These are phyloP conservation scores for Ictalurus furcatus DNA, from an alignment of 2,113 vertebrate species.

Conservation along the genomic window DNA sequence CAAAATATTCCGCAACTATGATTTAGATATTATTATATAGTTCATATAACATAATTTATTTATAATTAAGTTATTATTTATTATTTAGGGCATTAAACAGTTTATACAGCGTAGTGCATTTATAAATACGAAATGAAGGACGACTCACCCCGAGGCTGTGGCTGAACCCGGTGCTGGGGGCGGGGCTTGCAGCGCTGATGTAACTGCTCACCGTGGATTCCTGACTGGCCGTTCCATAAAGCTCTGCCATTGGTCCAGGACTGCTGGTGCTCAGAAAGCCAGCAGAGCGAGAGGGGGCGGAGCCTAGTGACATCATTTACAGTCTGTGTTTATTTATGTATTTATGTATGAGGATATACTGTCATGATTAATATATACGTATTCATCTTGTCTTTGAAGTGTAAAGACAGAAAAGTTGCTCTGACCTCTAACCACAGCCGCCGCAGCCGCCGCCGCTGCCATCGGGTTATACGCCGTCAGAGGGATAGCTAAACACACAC, in stretches of 20 bases:
- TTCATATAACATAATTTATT: neutral
- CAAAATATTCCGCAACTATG: neutral
- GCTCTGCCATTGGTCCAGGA: conserved; percentile 96
- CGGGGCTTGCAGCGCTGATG: conserved; percentile 96
- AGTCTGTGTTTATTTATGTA: neutral
- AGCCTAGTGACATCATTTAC: conserved; percentile 72
- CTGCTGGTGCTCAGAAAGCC: conserved; percentile 97
- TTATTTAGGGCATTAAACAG: neutral
- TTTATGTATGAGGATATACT: neutral
- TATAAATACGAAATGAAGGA: neutral
- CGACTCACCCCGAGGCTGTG: conserved; percentile 90
- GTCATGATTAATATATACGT: neutral
- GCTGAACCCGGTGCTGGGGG: conserved; percentile 94
- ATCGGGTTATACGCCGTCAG: conserved; percentile 97
- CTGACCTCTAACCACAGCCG: conserved; percentile 91
- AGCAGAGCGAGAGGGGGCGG: conserved; percentile 90
- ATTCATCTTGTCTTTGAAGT: neutral
- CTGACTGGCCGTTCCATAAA: conserved; percentile 93
- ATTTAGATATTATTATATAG: neutral
- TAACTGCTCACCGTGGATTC: conserved; percentile 98
- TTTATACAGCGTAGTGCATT: neutral
- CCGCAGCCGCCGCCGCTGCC: conserved; percentile 89
- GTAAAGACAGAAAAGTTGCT: neutral
- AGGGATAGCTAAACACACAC: conserved; percentile 84
- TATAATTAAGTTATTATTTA: neutral